A percentile compares a stretch with the other conserved stretches of the same genome.
Evolutionary conservation across 2,113 vertebrate species (phyloP).

Genomic region (Mus spicilegus): DNA sequence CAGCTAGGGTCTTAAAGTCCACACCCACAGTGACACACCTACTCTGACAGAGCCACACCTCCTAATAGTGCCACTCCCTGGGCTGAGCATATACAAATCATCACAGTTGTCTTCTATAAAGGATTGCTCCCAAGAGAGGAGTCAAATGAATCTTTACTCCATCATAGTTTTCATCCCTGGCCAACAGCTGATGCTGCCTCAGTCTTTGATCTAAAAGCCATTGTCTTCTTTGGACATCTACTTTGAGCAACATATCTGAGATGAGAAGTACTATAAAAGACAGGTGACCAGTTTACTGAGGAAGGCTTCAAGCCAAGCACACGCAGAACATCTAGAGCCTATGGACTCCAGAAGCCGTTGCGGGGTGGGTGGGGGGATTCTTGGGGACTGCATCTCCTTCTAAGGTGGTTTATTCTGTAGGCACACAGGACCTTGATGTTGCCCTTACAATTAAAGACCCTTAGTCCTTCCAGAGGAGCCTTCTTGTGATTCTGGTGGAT

Average conservation of each 20-base stretch:
- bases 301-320: background rate
- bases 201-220: conserved; percentile 18
- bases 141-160: background rate
- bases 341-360: background rate
- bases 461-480: background rate
- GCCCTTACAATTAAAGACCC: background rate
- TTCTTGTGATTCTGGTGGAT: background rate
- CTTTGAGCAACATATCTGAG: background rate
- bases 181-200: background rate
- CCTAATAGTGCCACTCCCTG: no score
- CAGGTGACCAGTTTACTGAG: background rate
- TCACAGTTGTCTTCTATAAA: background rate
- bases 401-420: background rate
- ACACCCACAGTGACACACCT: no score
- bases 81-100: no score
- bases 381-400: background rate
- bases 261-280: conserved; percentile 31
- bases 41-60: no score
- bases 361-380: background rate
- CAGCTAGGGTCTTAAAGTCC: no score
- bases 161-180: background rate
- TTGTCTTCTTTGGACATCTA: background rate
- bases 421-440: background rate
- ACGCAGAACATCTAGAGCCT: background rate
- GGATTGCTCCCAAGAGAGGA: background rate